Evolutionary conservation across 2,888 invertebrate species (phyloP), one percentile per base, ranked within the genome.

Genomic region (Hirtodrosophila confusa): DNA sequence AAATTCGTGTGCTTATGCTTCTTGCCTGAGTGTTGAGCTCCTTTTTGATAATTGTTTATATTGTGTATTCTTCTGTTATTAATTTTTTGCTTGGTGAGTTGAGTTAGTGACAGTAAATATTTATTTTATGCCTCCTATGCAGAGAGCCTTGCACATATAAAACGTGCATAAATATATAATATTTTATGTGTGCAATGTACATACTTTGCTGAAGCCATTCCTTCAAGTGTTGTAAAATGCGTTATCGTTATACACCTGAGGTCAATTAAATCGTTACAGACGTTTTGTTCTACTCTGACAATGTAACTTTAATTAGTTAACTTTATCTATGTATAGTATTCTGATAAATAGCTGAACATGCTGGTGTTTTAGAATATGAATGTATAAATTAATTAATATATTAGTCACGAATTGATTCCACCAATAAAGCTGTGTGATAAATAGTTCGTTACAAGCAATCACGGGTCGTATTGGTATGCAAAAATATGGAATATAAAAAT

Each of bases 1-100:
- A 57, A 55, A 61, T 27, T 49, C 43, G 69, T 78, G 64, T 80
- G 76, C 69, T 69, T 75, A 49, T 75, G 49, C 68, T 67, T 44
- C 68, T 67, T 44, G 55, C 53, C 36, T 57, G 44, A 37, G 39
- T 58, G 31, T 45, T 37, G 47, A 37, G 10, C 29, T 12, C 6
- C 27, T 48, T 23, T 23, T 17, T 44, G 23, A 4, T 17, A 47
- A 43, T 55, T 63, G 35, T 23, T 17, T 36, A 29, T 49, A 7
- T 35, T 12, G 27, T 31, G 31, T 36, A 27, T 27, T 37, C 9
- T 41, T 41, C 24, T 11, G 1, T 17, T 8, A 7, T 50, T 48
- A 6, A 39, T 12, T 37, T 47, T 55, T 50, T 44, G 11, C 5
- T 60, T 61, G 71, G 72, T 73, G 10, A 73, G 76, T 73, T 17